Conservation (phyloP, 2,113 vertebrate species). For the Xenopus borealis region DNA sequence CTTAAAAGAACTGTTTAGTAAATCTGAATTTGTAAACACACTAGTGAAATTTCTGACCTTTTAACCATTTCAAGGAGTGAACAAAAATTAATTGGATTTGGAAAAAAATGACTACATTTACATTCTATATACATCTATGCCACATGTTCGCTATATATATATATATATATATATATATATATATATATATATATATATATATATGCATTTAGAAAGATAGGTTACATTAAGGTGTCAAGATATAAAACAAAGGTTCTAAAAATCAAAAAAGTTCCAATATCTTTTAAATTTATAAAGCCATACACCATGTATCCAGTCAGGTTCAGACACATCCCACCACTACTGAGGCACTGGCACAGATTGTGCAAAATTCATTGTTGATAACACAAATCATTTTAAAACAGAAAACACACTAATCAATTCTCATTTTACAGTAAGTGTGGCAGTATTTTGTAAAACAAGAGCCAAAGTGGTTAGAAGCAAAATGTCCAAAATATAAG, state of each 20-base stretch:
- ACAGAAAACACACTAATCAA: conserved; percentile 59
- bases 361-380: conserved; percentile 66
- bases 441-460: conserved; percentile 62
- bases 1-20: too few species aligned
- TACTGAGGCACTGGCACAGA: conserved; percentile 66
- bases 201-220: conserved; percentile 54
- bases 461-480: conserved; percentile 62
- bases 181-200: conserved; percentile 62
- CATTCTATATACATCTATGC: conserved; percentile 62
- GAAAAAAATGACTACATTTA: conserved; percentile 50
- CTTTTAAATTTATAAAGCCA: conserved; percentile 62
- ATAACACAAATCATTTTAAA: conserved; percentile 62
- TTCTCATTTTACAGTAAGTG: conserved; percentile 62
- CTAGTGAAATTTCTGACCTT: conserved; percentile 8
- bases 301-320: conserved; percentile 61
- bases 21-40: not conserved
- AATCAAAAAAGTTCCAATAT: conserved; percentile 59
- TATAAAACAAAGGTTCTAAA: conserved; percentile 63
- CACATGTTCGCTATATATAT: conserved; percentile 62
- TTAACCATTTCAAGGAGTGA: conserved; percentile 1
- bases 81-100: conserved; percentile 40
- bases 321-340: conserved; percentile 65
- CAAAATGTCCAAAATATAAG: conserved; percentile 25
- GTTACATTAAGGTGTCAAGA: conserved; percentile 62
- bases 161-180: conserved; percentile 55